phyloP scores from a whole-genome alignment of 1,140 invertebrate species.

The Brachystomella parvula region DNA sequence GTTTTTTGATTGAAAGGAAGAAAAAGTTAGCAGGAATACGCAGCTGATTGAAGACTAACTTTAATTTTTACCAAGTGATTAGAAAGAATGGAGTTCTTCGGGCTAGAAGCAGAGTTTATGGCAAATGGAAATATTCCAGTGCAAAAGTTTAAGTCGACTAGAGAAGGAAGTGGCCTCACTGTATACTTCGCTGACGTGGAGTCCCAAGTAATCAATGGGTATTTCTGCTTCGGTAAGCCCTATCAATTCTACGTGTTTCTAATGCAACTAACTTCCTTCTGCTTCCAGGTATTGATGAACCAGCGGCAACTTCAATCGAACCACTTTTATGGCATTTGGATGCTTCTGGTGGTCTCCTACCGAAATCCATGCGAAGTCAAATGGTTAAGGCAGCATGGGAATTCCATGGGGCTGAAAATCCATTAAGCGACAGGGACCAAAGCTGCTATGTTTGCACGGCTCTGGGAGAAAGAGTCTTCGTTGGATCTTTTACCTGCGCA shows the following conservation, averaged over 20 bases:
- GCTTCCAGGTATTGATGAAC: slow-evolving; percentile 30
- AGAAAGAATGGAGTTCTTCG: background rate
- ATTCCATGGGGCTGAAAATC: slow-evolving; percentile 37
- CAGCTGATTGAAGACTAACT: background rate
- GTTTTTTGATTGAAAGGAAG: too few species aligned
- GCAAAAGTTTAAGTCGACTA: slow-evolving; percentile 64
- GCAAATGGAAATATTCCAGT: slow-evolving; percentile 52
- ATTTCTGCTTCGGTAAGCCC: slow-evolving; percentile 69
- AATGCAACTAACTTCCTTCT: slow-evolving; percentile 6
- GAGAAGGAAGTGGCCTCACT: slow-evolving; percentile 60
- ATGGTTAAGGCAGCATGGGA: slow-evolving; percentile 34
- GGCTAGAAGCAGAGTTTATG: background rate
- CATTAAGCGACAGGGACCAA: slow-evolving; percentile 33
- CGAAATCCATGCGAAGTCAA: slow-evolving; percentile 29
- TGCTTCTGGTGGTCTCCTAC: slow-evolving; percentile 33
- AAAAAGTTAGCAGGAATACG: too few species aligned
- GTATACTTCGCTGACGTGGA: slow-evolving; percentile 74
- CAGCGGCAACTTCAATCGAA: slow-evolving; percentile 30
- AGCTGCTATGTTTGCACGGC: slow-evolving; percentile 34
- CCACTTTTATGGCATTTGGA: slow-evolving; percentile 33
- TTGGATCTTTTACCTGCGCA: slow-evolving; percentile 29
- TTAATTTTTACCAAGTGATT: background rate
- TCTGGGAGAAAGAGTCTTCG: slow-evolving; percentile 31
- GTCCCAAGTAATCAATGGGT: slow-evolving; percentile 76
- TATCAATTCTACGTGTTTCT: background rate